Evolutionary conservation across 2,888 invertebrate genomes (phyloP), one percentile per base, ranked within the genome.

Genomic region (Scaptomyza cyrtandrae): DNA sequence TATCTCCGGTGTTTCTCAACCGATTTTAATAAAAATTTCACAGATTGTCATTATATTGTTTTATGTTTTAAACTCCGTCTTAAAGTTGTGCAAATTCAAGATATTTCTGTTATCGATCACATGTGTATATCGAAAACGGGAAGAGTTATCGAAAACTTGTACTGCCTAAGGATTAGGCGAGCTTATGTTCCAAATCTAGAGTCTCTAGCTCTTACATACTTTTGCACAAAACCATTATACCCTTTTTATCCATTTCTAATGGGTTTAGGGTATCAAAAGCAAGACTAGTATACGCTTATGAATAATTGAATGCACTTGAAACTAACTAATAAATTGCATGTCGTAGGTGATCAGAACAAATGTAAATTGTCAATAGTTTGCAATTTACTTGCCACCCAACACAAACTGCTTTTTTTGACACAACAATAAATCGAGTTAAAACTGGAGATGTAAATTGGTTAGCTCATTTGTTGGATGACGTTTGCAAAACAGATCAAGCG

Each of bases 281-380:
- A 44, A 14, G 19, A 27, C 58, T 60, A 35, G 29, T 50, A 35
- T 55, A 31, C n/a, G 24, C 33, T 62, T 10, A 56, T 70, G 54
- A 75, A 71, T 72, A 82, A 82, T 82, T 75, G 48, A 53, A 33
- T 48, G 29, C 0, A 7, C 33, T 33, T 11, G 60, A 14, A 39
- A 48, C 44, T 57, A 52, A 49, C 59, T 44, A 45, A 45, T 53
- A 59, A 61, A 58, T 48, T 61, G 46, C 55, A 27, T 54, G 27
- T 27, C 43, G 29, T 41, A 45, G 52, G 50, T 55, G 61, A 27
- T 7, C 35, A 44, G 44, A 62, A 68, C 62, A 67, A 13, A 41
- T 56, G 61, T 73, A 53, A 74, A 48, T 39, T 74, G 78, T 54
- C 74, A 75, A 58, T 73, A 61, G 64, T 41, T 19, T n/a, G 48